Base-by-base conservation (phyloP, 2,888 invertebrate genomes). In the Drosophila kuntzei region DNA sequence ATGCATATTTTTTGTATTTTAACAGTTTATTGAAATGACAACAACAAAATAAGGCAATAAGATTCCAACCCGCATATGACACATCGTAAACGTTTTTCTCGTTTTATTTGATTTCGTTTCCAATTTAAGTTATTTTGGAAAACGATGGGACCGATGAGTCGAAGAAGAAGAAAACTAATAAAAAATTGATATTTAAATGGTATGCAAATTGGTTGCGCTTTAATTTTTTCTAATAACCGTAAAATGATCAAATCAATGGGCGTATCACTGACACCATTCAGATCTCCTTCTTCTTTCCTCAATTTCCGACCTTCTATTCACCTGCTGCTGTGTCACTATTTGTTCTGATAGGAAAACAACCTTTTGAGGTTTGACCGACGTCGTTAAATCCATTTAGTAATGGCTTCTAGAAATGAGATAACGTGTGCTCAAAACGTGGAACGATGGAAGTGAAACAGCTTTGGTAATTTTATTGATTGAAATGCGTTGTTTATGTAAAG, bases 21-120 rank as follows among this genome's bases (percentile, higher is more conserved):
- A 62, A 69, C 74, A 54, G 57, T 70, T 67, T 62, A 59, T 72
- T 72, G 37, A 47, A 66, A 51, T 47, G 59, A 54, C 68, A 68
- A 65, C 64, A 65, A 63, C 51, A 55, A 18, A 43, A 32, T 22
- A 29, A 34, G 36, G 41, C 34, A 60, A 70, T 55, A 44, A 61
- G 61, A 43, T 50, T 29, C 57, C 66, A 58, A 5, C 87, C 83
- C 83, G 83, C 83, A 87, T 87, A 64, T 87, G 75, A 84, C 83
- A 83, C 83, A 84, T 84, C 72, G 64, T 87, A 81, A 87, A 76
- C 63, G 72, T 25, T 71, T 54, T 58, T 66, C 41, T 49, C 11
- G 3, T 34, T 44, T 20, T 44, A 25, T 27, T 37, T 20, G 29
- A 29, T 20, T 49, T 39, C 36, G 29, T 69, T 62, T 41, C 65